Base-by-base conservation (phyloP, 2,113 vertebrate species). In the Symphodus melops region DNA sequence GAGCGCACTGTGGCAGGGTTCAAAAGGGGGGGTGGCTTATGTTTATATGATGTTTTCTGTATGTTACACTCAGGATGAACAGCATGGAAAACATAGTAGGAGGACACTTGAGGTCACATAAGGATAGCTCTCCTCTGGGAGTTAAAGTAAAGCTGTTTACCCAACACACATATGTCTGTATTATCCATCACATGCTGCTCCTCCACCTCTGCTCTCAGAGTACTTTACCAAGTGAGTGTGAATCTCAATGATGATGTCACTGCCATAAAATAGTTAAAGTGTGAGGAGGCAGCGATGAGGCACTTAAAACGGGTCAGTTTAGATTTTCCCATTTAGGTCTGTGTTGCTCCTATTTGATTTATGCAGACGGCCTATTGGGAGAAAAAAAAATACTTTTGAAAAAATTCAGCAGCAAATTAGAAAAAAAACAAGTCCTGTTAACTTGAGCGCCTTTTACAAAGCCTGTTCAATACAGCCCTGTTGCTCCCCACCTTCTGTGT, bases 221-320 rank as follows among this genome's bases (percentile, higher is more conserved):
- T 44, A 39, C 64, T 81, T 83, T 12, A 58, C 11, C n/a, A 62
- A 59, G 53, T 75, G 55, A 79, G 73, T 69, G 82, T 72, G 73
- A 85, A 68, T 67, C 72, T 82, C 75, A 64, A 77, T 75, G 58
- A 44, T 90, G 71, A 85, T 76, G 77, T 81, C 44, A 83, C 55
- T 42, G 19, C 80, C 62, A 36, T 72, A 49, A 68, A 21, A 78
- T 69, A 42, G 59, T 82, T 68, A 75, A 58, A 66, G 73, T 77
- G 84, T 68, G 23, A 66, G 58, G 69, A 60, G 70, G 56, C 80
- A 65, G 64, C 25, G 37, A 75, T 67, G 44, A 77, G 75, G 46
- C 75, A 42, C 56, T 41, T 55, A n/a, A 33, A 79, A 62, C n/a
- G 46, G 61, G 6, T 19, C 25, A 39, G 25, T 21, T 9, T 46